phyloP scores from a whole-genome alignment of 92 coral and sea anemone genomes.

The Isaurus tuberculatus region DNA sequence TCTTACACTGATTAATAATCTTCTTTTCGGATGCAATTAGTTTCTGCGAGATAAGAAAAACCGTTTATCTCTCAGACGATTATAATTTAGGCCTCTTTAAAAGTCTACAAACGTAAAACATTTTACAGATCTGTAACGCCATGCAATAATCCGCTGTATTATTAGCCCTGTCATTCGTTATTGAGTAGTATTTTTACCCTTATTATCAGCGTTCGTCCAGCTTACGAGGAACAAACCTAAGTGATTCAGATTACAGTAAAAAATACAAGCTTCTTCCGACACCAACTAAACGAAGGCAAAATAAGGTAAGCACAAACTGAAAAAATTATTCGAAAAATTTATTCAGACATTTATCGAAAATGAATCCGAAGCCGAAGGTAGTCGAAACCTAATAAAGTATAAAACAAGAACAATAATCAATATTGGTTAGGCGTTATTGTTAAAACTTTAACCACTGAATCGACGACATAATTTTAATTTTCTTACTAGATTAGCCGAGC shows the following conservation, averaged over 20 bases:
- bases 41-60: background rate
- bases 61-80: constrained; percentile 1
- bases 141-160: constrained; percentile 9
- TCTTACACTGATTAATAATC: background rate
- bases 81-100: background rate
- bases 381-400: constrained; percentile 9
- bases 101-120: background rate
- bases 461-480: too few relatives aligned
- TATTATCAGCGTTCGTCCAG: constrained; percentile 30
- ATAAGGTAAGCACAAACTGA: constrained; percentile 60
- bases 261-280: constrained; percentile 83
- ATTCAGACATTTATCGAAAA: background rate
- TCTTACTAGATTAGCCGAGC: background rate
- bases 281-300: constrained; percentile 82
- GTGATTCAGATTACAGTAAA: constrained; percentile 77
- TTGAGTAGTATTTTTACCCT: background rate
- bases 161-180: constrained; percentile 8
- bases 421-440: background rate
- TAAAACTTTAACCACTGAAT: too few relatives aligned
- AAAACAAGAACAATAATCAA: background rate
- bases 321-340: too few relatives aligned
- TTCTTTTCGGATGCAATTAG: background rate
- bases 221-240: constrained; percentile 27
- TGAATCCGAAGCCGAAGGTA: too few relatives aligned
- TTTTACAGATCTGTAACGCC: background rate